Evolutionary conservation across 2,888 invertebrate genomes (phyloP).

Genomic region (Chrysotoxum bicinctum): DNA sequence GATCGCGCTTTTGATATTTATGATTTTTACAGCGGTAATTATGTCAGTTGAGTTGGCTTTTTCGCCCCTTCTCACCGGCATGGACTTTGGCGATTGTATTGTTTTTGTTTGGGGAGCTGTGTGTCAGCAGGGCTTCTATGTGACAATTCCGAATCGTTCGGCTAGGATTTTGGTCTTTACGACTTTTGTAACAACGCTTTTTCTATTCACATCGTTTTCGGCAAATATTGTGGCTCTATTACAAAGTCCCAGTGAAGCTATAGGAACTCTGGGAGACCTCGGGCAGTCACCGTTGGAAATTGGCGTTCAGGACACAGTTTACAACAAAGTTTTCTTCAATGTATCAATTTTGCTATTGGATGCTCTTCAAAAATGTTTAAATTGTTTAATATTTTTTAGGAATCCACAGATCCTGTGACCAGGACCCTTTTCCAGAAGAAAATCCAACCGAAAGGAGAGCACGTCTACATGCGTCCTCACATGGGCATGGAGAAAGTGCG

Average conservation of each 20-base stretch:
- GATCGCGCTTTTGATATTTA: slow-evolving; percentile 79
- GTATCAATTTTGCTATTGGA: slow-evolving; percentile 75
- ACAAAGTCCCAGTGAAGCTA: slow-evolving; percentile 85
- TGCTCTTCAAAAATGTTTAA: not conserved
- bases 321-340: slow-evolving; percentile 84
- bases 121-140: slow-evolving; percentile 85
- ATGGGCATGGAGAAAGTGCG: slow-evolving; percentile 84
- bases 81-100: slow-evolving; percentile 81
- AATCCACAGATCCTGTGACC: slow-evolving; percentile 83
- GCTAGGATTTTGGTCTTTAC: slow-evolving; percentile 84
- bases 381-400: slow-evolving; percentile 78
- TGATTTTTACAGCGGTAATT: slow-evolving; percentile 77
- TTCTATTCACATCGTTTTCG: slow-evolving; percentile 86
- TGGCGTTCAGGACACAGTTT: slow-evolving; percentile 85
- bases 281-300: slow-evolving; percentile 83
- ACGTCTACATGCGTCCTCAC: slow-evolving; percentile 83
- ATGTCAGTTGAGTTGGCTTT: slow-evolving; percentile 76
- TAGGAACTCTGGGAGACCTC: slow-evolving; percentile 83
- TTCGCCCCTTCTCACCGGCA: slow-evolving; percentile 75
- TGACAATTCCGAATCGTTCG: slow-evolving; percentile 82
- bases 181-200: slow-evolving; percentile 83
- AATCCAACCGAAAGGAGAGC: slow-evolving; percentile 83
- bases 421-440: slow-evolving; percentile 83
- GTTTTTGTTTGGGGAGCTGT: slow-evolving; percentile 84
- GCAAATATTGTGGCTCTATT: slow-evolving; percentile 86